Conservation (phyloP, 1,140 invertebrate genomes). For the Trissolcus basalis region DNA sequence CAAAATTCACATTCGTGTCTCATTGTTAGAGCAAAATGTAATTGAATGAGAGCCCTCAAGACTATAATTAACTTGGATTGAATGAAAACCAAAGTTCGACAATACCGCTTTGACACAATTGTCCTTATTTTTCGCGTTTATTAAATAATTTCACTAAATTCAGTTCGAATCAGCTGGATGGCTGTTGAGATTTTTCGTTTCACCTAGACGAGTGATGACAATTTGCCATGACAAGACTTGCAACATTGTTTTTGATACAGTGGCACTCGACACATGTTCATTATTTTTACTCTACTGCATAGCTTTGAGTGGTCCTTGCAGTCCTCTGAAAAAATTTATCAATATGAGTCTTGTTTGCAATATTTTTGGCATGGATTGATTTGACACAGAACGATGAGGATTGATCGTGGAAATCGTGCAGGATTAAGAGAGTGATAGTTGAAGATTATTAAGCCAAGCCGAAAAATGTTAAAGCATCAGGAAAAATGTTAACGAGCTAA, state of each 20-base stretch:
- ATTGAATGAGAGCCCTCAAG: slow-evolving; percentile 42
- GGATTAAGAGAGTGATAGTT: too few species aligned
- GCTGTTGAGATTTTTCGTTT: slow-evolving; percentile 33
- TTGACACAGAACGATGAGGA: too few species aligned
- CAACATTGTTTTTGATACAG: slow-evolving; percentile 90
- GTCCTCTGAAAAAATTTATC: slow-evolving; percentile 77
- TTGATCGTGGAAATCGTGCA: too few species aligned
- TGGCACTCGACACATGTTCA: slow-evolving; percentile 88
- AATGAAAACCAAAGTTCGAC: slow-evolving; percentile 45
- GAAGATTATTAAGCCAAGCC: background rate
- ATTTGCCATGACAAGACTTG: slow-evolving; percentile 80
- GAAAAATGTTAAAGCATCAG: background rate
- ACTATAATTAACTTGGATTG: slow-evolving; percentile 49
- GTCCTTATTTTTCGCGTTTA: slow-evolving; percentile 21
- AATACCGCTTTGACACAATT: slow-evolving; percentile 33
- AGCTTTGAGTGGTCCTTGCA: slow-evolving; percentile 88
- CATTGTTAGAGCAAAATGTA: slow-evolving; percentile 44
- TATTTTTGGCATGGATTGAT: background rate
- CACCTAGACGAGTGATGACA: slow-evolving; percentile 45
- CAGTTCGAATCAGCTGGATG: slow-evolving; percentile 39
- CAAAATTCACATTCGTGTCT: slow-evolving; percentile 18
- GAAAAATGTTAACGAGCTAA: slow-evolving; percentile 21
- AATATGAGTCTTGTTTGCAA: slow-evolving; percentile 13
- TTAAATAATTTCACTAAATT: slow-evolving; percentile 56
- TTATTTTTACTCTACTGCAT: slow-evolving; percentile 86